Percentiles rank a stretch among this genome's conserved stretches.
phyloP scores from a whole-genome alignment of 2,888 invertebrate genomes.

The Pyrrhia umbra region DNA sequence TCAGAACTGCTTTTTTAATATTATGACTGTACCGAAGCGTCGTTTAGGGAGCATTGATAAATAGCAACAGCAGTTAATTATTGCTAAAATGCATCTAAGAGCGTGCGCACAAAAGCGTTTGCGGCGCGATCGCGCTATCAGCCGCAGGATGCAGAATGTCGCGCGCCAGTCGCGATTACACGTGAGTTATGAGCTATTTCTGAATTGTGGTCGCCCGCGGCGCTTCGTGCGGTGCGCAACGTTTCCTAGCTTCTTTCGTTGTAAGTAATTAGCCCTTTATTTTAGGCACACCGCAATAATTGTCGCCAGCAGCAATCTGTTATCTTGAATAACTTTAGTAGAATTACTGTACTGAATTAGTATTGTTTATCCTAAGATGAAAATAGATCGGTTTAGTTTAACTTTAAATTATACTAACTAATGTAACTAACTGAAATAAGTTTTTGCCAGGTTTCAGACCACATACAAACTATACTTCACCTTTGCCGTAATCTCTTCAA shows the following conservation, averaged over 20 bases:
- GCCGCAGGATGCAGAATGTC: conserved; percentile 81
- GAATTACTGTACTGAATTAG: conserved; percentile 8
- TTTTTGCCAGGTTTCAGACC: no score
- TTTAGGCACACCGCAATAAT: conserved; percentile 59
- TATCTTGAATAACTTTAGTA: conserved; percentile 44
- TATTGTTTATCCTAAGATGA: neutral
- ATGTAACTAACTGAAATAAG: neutral
- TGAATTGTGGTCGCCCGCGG: conserved; percentile 78
- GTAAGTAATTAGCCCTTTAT: conserved; percentile 64
- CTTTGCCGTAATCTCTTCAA: no score
- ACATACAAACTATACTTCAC: no score
- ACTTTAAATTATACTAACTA: neutral
- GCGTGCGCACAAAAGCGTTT: conserved; percentile 72
- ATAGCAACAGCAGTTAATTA: conserved; percentile 71
- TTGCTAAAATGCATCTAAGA: conserved; percentile 72
- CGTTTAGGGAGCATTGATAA: conserved; percentile 46
- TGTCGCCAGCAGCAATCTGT: conserved; percentile 41
- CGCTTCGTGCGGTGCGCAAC: conserved; percentile 60
- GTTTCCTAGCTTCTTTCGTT: conserved; percentile 62
- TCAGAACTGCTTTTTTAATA: conserved; percentile 26
- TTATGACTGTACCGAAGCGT: conserved; percentile 12
- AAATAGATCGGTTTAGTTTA: neutral
- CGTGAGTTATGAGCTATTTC: conserved; percentile 83
- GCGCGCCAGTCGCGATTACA: conserved; percentile 78
- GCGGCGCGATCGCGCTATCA: conserved; percentile 75